Base-by-base conservation (phyloP, 2,113 vertebrate genomes). In the Apteryx mantelli region DNA sequence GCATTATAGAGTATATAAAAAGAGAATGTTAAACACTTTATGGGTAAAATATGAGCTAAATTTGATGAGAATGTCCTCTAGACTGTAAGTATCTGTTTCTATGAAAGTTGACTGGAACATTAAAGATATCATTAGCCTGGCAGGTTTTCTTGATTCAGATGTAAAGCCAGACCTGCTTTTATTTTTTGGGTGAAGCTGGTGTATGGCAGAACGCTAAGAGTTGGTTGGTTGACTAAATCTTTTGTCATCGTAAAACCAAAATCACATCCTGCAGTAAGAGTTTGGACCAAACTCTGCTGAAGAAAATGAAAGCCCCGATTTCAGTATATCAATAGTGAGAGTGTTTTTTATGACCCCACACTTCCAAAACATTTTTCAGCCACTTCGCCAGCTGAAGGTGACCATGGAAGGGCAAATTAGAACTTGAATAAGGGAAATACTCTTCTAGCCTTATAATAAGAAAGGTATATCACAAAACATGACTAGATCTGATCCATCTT, bases 41-140 rank as follows among this genome's bases (percentile, higher is more conserved):
- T 79, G 2, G 3, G 81, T 73, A 77, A 95, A 97, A 95, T 69
- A 50, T 56, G 77, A 89, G 61, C 89, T 91, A 91, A 89, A 95
- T 95, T 92, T 82, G 96, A 87, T 79, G 81, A 91, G 89, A 53
- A 75, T 87, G 66, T 89, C 74, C 89, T 97, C 81, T 93, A 70
- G 86, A 87, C 78, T 92, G 38, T 16, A 70, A 90, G 60, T 74
- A 34, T 75, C 88, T 87, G 77, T 94, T 75, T 88, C 91, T 68
- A 1, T 86, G 86, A 71, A 87, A 82, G 70, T 32, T 65, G 50
- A 30, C 75, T 46, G 81, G 66, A 46, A 12, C 58, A 17, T 50
- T 63, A 87, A 83, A 95, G 82, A 58, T 83, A 9, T 28, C 69
- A 63, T 82, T 69, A 77, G 11, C 2, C 1, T 36, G 60, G 88